Evolutionary conservation across 2,113 vertebrate species (phyloP).

Genomic region (Tragelaphus strepsiceros): DNA sequence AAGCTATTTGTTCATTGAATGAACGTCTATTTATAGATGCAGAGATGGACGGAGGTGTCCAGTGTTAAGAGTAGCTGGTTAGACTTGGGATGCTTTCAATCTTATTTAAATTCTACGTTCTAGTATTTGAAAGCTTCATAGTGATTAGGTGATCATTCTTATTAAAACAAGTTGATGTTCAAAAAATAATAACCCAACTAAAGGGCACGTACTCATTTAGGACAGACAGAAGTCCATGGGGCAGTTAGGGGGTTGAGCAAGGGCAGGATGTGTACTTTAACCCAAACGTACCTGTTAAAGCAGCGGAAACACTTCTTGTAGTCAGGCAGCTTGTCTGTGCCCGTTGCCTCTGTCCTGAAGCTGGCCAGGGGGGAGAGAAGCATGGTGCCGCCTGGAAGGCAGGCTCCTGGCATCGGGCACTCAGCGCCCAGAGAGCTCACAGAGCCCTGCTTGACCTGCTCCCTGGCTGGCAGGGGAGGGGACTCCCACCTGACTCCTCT

Average conservation of each 20-base stretch:
- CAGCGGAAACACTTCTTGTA: background rate
- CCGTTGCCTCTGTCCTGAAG: background rate
- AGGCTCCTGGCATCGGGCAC: fast-evolving
- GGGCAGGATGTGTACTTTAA: background rate
- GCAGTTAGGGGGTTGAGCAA: background rate
- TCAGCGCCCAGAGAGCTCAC: fast-evolving
- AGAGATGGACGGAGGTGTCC: background rate
- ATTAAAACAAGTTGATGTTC: background rate
- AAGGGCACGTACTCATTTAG: background rate
- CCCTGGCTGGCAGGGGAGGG: too few species aligned
- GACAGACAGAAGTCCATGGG: background rate
- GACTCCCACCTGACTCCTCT: fast-evolving
- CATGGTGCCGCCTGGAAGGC: fast-evolving
- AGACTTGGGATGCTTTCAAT: background rate
- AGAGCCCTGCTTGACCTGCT: fast-evolving
- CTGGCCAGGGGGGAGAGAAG: too few species aligned
- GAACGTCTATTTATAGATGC: background rate
- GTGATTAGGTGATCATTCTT: background rate
- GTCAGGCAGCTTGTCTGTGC: background rate
- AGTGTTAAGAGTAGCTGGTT: background rate
- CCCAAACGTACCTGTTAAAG: background rate
- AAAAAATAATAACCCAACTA: background rate
- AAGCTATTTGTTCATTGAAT: background rate
- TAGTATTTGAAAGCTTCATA: background rate
- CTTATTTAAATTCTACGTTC: background rate